Evolutionary conservation across 2,888 invertebrate genomes (phyloP).

Genomic region (Oxytorus armatus): DNA sequence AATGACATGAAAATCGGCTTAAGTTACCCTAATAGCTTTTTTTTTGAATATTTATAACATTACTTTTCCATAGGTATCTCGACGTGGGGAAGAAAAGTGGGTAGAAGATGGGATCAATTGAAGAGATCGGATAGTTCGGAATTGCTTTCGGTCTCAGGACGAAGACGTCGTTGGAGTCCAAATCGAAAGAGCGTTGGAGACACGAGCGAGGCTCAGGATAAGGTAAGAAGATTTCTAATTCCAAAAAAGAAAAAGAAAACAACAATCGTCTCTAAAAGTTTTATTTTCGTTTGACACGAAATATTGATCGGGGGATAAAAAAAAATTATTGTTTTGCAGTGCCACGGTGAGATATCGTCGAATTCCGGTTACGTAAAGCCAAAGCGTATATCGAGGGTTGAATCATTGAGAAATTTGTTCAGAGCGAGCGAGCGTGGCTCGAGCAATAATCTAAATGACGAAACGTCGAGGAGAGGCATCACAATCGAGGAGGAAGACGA

Average conservation of each 20-base stretch:
- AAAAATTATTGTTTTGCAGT: constrained; percentile 55
- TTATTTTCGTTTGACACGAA: background rate
- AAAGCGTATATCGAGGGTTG: constrained; percentile 85
- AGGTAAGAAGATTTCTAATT: background rate
- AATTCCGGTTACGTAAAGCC: constrained; percentile 73
- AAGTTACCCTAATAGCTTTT: no score
- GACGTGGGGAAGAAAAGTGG: constrained; percentile 87
- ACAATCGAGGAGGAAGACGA: constrained; percentile 77
- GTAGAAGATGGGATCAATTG: constrained; percentile 87
- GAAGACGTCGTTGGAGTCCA: constrained; percentile 85
- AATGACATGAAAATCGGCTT: no score
- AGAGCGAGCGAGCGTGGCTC: constrained; percentile 79
- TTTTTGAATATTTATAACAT: background rate
- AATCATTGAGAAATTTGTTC: constrained; percentile 86
- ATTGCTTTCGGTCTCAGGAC: constrained; percentile 83
- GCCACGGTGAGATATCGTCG: constrained; percentile 65
- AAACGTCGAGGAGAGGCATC: constrained; percentile 70
- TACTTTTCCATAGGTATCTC: constrained; percentile 87
- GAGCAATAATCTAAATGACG: constrained; percentile 69
- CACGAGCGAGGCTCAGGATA: constrained; percentile 29
- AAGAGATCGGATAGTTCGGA: constrained; percentile 87
- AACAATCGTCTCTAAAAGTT: background rate
- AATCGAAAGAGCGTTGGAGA: constrained; percentile 75
- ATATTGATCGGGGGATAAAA: background rate
- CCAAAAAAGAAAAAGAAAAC: background rate